phyloP scores from a whole-genome alignment of 2,113 vertebrate species.

The Nesogale talazaci region DNA sequence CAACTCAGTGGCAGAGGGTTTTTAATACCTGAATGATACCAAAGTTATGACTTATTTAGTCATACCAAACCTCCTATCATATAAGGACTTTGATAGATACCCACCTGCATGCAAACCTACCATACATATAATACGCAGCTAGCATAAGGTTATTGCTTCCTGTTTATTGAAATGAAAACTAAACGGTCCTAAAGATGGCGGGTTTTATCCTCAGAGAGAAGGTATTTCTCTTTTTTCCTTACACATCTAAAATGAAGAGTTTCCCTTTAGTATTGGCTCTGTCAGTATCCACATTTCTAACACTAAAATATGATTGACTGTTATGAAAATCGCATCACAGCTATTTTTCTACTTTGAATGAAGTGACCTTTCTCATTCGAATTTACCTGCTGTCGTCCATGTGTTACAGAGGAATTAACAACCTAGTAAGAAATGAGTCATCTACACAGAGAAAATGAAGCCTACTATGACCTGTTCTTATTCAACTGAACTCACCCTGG shows the following conservation, averaged over 20 bases:
- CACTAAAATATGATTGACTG: constrained; percentile 72
- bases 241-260: constrained; percentile 17
- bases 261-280: constrained; percentile 52
- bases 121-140: neutral
- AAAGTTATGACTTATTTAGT: constrained; percentile 35
- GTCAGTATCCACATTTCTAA: constrained; percentile 42
- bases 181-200: constrained; percentile 34
- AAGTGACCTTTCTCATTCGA: constrained; percentile 75
- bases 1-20: too few relatives aligned
- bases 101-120: too few relatives aligned
- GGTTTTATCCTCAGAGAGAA: constrained; percentile 26
- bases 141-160: constrained; percentile 9
- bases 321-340: constrained; percentile 73
- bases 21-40: neutral
- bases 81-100: constrained; percentile 28
- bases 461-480: constrained; percentile 41
- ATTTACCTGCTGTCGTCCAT: constrained; percentile 65
- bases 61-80: constrained; percentile 14
- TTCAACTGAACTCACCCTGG: constrained; percentile 36
- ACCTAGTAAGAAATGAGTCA: constrained; percentile 55
- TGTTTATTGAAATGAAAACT: constrained; percentile 37
- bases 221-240: constrained; percentile 11
- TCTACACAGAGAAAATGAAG: constrained; percentile 37
- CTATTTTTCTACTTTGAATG: constrained; percentile 77
- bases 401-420: constrained; percentile 58